Base-by-base conservation (phyloP, 1,140 invertebrate genomes). In the Aleiodes sp. region DNA sequence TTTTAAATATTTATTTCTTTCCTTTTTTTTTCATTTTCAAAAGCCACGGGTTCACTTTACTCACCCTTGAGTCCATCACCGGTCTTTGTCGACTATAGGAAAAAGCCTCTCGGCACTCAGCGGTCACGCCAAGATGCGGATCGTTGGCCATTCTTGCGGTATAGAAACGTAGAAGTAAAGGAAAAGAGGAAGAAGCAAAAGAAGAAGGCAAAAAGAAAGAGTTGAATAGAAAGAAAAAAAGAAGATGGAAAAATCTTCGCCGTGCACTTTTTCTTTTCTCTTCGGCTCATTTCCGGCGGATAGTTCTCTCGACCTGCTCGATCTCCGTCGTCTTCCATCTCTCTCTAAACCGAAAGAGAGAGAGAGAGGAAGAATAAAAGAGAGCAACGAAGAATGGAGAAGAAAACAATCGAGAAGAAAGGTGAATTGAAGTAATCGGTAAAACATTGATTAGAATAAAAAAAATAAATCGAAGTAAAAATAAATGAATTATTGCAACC, bases 401-500 rank as follows among this genome's bases (percentile, higher is more conserved):
- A 52, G 26, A 24, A 24, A 52, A 52, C n/a, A 59, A 59, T 59
- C 12, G 14, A 16, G 26, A 31, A 56, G n/a, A 56, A 33, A 19
- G 56, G 46, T 35, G 29, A 56, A 52, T 52, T 52, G 46, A 19
- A 52, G 19, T 8, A 16, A 52, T 52, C 46, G 60, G 63, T 41
- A 35, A 26, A 29, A 60, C 19, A 60, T 2, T 14, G 43, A 35
- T 61, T 46, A 52, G 41, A 16, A 8, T 14, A 21, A 26, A 31
- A 70, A 65, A 69, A 56, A 59, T 29, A 61, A 7, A 31, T 24
- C 8, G 4, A 12, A 21, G 19, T 21, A 35, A 63, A 62, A 57
- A 62, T 52, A 68, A 67, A 29, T 41, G 6, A n/a, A n/a, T n/a
- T 61, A 29, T 37, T 31, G 57, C 61, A 26, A 66, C 64, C 68